Evolutionary conservation across 1,140 invertebrate species (phyloP), one percentile per base, ranked within the genome.

Genomic region (Polypedilum pembai): DNA sequence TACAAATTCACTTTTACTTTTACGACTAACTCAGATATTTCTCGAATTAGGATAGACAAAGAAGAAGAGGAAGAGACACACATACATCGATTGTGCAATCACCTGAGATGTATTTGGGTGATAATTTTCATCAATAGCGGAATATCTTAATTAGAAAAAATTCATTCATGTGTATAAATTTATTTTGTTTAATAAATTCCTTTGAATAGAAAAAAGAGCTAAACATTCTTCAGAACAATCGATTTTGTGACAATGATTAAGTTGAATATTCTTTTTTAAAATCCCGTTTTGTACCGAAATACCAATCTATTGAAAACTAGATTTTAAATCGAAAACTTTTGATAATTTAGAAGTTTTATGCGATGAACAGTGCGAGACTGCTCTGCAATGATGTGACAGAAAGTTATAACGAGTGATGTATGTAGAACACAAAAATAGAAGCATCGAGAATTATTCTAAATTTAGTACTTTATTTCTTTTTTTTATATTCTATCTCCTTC

Each of bases 31-130:
- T 12, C 2, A 45, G 41, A 12, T 56, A n/a, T 56, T 12, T 56
- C 45, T 56, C n/a, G n/a, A 56, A 56, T n/a, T 56, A 56, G n/a
- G n/a, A 1, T 12, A n/a, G 7, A 1, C 12, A 33, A 33, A 5
- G 5, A 33, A 33, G 24, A 33, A 33, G 24, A 33, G 24, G 24
- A 33, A 33, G 5, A 33, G 24, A 33, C 24, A 33, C 5, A 33
- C 1, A 33, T 33, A 33, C 24, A 56, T 15, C 12, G 45, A 56
- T 56, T 56, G 45, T 56, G 45, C 45, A 56, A 56, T 56, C 45
- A 56, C 15, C 45, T 56, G 45, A 56, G 45, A 56, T 56, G 45
- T 56, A 56, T 56, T 56, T 56, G 45, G 45, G 45, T 15, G n/a
- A 33, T 33, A 33, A 33, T 33, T 33, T 33, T 33, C 24, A 33